Evolutionary conservation across 2,888 invertebrate species (phyloP).

Genomic region (Lypha dubia): DNA sequence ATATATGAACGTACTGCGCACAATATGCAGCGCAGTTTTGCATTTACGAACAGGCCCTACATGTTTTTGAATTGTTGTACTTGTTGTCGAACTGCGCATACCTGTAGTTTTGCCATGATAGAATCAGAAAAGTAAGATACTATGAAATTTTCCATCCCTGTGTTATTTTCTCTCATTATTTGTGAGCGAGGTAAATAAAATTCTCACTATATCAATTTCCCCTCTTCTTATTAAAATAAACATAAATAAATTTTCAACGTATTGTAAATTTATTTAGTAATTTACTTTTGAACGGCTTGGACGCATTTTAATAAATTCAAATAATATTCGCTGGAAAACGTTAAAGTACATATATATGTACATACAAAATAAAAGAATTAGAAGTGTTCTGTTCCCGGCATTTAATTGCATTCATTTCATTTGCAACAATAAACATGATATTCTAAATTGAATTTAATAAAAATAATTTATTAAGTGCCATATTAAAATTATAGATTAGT

Average conservation of each 20-base stretch:
- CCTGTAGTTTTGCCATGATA: too few relatives aligned
- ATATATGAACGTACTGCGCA: too few relatives aligned
- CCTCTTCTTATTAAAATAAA: conserved; percentile 33
- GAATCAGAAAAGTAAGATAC: not conserved
- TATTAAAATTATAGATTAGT: conserved; percentile 28
- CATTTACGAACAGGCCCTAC: too few relatives aligned
- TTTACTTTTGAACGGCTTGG: conserved; percentile 42
- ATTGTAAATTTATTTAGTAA: conserved; percentile 53
- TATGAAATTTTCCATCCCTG: not conserved
- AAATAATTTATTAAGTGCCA: conserved; percentile 45
- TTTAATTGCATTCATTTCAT: conserved; percentile 40
- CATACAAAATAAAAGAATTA: not conserved
- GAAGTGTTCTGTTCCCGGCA: conserved; percentile 18
- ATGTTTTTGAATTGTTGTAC: too few relatives aligned
- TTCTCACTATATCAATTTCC: not conserved
- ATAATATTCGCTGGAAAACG: not conserved
- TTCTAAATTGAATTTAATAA: conserved; percentile 44
- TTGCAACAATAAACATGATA: conserved; percentile 39
- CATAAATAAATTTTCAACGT: conserved; percentile 13
- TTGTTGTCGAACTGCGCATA: too few relatives aligned
- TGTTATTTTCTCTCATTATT: too few relatives aligned
- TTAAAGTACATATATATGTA: conserved; percentile 4
- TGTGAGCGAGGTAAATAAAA: not conserved
- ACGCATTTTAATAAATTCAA: conserved; percentile 14
- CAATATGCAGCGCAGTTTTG: too few relatives aligned